A percentile compares a stretch with the other conserved stretches of the same genome.
These are phyloP conservation scores for Spea hammondii DNA, from an alignment of 2,797 vertebrate species.

Conservation along the genomic window DNA sequence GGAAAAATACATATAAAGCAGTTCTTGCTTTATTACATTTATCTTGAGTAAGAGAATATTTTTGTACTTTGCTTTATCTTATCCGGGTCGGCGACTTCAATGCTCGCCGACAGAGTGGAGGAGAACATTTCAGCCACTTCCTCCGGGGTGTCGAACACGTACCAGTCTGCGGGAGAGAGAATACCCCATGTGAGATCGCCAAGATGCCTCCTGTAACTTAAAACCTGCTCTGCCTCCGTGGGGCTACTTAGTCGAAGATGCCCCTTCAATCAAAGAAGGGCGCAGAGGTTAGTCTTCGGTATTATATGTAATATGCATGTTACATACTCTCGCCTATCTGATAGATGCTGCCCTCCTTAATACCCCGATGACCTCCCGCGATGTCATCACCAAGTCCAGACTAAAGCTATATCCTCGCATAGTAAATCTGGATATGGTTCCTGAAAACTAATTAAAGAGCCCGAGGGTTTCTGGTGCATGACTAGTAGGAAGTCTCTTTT, in stretches of 20 bases:
- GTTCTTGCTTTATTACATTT: neutral
- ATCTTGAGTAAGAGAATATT: neutral
- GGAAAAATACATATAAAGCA: neutral
- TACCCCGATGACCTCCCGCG: no score
- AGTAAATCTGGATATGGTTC: no score
- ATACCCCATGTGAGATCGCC: no score
- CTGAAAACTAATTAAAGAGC: no score
- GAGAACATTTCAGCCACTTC: constrained; percentile 63
- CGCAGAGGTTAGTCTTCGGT: no score
- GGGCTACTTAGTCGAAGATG: neutral
- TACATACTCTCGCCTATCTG: no score
- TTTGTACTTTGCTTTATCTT: neutral
- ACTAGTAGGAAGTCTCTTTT: no score
- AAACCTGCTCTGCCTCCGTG: neutral
- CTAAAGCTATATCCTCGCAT: no score
- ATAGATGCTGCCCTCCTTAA: no score
- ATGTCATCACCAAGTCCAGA: neutral
- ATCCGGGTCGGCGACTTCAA: constrained; percentile 53
- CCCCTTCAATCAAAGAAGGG: neutral
- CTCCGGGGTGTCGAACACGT: constrained; percentile 59
- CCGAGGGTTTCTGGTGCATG: no score
- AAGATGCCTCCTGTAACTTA: no score
- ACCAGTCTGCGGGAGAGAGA: constrained; percentile 53
- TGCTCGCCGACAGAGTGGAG: constrained; percentile 60
- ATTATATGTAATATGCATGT: no score